phyloP scores from a whole-genome alignment of 1,140 invertebrate genomes.

The Theocolax elegans region DNA sequence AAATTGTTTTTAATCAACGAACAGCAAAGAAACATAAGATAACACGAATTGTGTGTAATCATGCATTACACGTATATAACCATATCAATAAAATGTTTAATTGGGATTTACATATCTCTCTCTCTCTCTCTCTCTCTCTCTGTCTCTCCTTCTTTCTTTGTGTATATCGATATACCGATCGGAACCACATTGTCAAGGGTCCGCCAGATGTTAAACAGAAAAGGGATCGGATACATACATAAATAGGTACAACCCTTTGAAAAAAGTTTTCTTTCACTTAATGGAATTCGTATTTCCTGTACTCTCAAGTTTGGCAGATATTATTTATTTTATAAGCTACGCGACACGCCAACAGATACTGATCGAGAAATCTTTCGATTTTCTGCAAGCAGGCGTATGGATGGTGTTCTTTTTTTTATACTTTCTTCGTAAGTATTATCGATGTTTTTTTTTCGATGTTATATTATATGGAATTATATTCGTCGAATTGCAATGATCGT shows the following conservation, averaged over 20 bases:
- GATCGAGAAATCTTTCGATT: slow-evolving; percentile 23
- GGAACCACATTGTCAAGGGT: slow-evolving; percentile 41
- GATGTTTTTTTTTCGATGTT: no score
- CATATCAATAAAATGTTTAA: slow-evolving; percentile 66
- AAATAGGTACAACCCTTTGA: no score
- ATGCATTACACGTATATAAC: slow-evolving; percentile 61
- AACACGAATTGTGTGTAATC: no score
- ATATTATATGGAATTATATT: no score
- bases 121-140: no score
- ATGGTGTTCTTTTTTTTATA: no score
- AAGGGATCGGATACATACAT: slow-evolving; percentile 20
- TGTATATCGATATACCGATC: slow-evolving; percentile 61
- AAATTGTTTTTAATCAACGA: no score
- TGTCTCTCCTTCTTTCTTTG: no score
- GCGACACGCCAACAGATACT: slow-evolving; percentile 24
- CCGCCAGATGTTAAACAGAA: slow-evolving; percentile 35
- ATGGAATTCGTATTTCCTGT: slow-evolving; percentile 36
- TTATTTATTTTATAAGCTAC: slow-evolving; percentile 33
- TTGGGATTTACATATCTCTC: slow-evolving; percentile 63
- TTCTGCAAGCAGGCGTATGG: slow-evolving; percentile 27
- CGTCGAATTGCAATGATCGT: no score
- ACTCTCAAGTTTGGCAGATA: no score
- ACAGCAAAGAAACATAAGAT: no score
- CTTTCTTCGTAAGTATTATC: no score
- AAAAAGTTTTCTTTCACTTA: slow-evolving; percentile 24